Base-by-base conservation (phyloP, 2,888 invertebrate genomes). In the Chorisops tibialis region DNA sequence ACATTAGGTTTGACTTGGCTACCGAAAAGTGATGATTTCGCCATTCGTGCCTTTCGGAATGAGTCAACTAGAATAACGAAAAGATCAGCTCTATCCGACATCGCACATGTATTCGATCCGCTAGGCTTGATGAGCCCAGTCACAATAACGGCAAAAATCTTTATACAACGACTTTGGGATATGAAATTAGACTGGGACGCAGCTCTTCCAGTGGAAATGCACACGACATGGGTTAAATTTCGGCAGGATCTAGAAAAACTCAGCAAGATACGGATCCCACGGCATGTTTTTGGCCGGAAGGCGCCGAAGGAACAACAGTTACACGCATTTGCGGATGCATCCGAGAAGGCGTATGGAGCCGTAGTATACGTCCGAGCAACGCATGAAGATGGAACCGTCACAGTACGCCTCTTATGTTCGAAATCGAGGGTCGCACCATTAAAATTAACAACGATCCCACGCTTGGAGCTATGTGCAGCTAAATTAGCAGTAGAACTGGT, bases 111-210 rank as follows among this genome's bases (percentile, higher is more conserved):
- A 12, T 37, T 37, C 37, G 37, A 37, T 12, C 37, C 18, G 14
- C 59, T 59, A 2, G 48, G 59, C 18, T 9, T 59, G 7, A 48
- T 59, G 21, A 48, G 38, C 11, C 49, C 59, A 19, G 21, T 59
- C 3, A 22, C n/a, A 48, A 1, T 19, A 18, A 3, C 38, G 47
- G 24, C 35, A 22, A 18, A 48, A 47, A 47, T n/a, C 48, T 1
- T 48, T 37, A 14, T 59, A 4, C 59, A 59, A 48, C 47, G 37
- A 11, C 59, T 59, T n/a, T n/a, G n/a, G n/a, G n/a, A n/a, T n/a
- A n/a, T n/a, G n/a, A n/a, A n/a, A n/a, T n/a, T n/a, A n/a, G n/a
- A n/a, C n/a, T n/a, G n/a, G n/a, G n/a, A n/a, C n/a, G n/a, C n/a
- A n/a, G n/a, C n/a, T n/a, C n/a, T 61, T 16, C 61, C 52, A 2